phyloP scores from a whole-genome alignment of 2,113 vertebrate genomes.

The Psittacus erithacus region DNA sequence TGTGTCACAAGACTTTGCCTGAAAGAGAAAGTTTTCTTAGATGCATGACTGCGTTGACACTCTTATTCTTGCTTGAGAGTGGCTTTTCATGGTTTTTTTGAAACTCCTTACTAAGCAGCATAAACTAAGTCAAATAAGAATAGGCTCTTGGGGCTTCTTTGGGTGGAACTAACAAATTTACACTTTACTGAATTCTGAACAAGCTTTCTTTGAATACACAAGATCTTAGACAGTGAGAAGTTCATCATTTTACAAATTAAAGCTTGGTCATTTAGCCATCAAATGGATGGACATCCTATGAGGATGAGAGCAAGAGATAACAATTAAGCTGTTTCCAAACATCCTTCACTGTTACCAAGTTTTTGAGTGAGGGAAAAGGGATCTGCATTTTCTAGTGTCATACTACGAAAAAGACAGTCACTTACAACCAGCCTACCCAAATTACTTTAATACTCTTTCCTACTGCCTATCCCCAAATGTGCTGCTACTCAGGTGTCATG shows the following conservation, averaged over 20 bases:
- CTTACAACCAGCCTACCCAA: not conserved
- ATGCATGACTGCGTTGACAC: conserved; percentile 51
- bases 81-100: conserved; percentile 16
- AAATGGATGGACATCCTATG: not conserved
- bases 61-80: conserved; percentile 44
- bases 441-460: not conserved
- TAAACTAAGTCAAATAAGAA: conserved; percentile 45
- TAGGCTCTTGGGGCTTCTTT: conserved; percentile 26
- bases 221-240: not conserved
- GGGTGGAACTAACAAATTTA: conserved; percentile 39
- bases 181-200: conserved; percentile 27
- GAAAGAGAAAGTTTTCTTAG: conserved; percentile 53
- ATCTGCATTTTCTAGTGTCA: not conserved
- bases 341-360: not conserved
- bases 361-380: not conserved
- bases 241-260: not conserved
- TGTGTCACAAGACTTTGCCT: conserved; percentile 38
- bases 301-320: not conserved
- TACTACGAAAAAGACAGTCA: not conserved
- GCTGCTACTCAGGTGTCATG: not conserved
- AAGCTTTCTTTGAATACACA: not conserved
- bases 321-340: not conserved
- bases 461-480: no score
- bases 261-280: not conserved
- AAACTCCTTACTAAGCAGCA: conserved; percentile 45